Evolutionary conservation across 2,888 invertebrate genomes (phyloP), one percentile per base, ranked within the genome.

Genomic region (Eristalis tenax): DNA sequence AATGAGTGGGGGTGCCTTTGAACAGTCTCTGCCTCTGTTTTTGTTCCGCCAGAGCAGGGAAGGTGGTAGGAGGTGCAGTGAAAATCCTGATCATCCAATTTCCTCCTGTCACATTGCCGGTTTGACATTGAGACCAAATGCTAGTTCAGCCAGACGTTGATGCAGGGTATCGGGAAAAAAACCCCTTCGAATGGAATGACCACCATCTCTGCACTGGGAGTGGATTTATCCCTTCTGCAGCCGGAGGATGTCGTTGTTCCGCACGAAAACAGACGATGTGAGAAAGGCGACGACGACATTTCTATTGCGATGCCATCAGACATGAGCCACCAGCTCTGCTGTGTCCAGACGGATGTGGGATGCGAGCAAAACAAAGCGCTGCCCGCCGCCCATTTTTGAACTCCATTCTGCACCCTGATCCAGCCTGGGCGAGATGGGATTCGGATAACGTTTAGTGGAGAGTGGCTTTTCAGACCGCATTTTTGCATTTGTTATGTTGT

Each of bases 101-200:
- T 86, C 32, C 65, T 70, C 64, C 74, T 86, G 85, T 86, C 85
- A 82, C 77, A 50, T 82, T 82, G 69, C 82, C 82, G 74, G 65
- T 65, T 74, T 82, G 85, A 74, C 82, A 82, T 86, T 82, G 73
- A 71, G 76, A 50, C 50, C 18, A 18, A 50, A 18, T 18, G 18
- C 50, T 0, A 50, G 50, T 8, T 8, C 50, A 8, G 50, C 8
- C 50, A 50, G 18, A 50, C 50, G n/a, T 18, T 15, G 43, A 15
- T 43, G 40, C 40, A 5, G 40, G 15, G 40, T 3, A 43, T 43
- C 40, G 40, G 2, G n/a, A n/a, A 4, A n/a, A 43, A 43, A 15
- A 1, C 6, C 38, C 66, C 18, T 70, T 78, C 64, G 59, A 79
- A 79, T 66, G 59, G 66, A 73, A 59, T 79, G 59, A 71, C 71